Conservation (phyloP, 2,888 invertebrate genomes). For the Harpagoxenus sublaevis region DNA sequence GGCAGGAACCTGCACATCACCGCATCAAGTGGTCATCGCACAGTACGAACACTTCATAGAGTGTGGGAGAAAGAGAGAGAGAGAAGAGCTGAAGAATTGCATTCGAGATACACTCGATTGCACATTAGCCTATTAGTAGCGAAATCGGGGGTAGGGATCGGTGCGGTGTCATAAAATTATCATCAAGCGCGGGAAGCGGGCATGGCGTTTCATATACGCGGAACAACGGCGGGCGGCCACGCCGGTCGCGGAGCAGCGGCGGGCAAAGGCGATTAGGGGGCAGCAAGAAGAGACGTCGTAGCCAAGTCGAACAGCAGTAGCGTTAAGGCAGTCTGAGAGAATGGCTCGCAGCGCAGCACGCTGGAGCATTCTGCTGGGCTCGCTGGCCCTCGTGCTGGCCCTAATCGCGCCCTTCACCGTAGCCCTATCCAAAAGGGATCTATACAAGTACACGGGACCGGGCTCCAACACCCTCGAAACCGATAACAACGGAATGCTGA, state of each 20-base stretch:
- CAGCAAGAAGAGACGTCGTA: conserved; percentile 69
- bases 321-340: conserved; percentile 80
- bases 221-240: conserved; percentile 61
- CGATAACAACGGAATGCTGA: conserved; percentile 77
- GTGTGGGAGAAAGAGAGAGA: conserved; percentile 22
- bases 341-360: conserved; percentile 80
- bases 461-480: conserved; percentile 74
- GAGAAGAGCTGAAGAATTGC: conserved; percentile 12
- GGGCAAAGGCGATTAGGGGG: conserved; percentile 77
- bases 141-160: conserved; percentile 41
- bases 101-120: conserved; percentile 38
- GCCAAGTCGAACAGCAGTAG: conserved; percentile 78
- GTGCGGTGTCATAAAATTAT: conserved; percentile 65
- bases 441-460: conserved; percentile 79
- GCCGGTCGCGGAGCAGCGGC: conserved; percentile 58
- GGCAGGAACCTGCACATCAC: conserved; percentile 20
- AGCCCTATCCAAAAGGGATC: conserved; percentile 78
- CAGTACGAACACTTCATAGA: not conserved
- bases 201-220: conserved; percentile 56
- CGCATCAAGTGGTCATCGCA: conserved; percentile 17
- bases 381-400: conserved; percentile 60
- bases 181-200: conserved; percentile 62
- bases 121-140: conserved; percentile 33
- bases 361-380: conserved; percentile 70
- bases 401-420: conserved; percentile 68